Conservation (phyloP, 2,888 invertebrate genomes). For the Drosophila kokeensis region DNA sequence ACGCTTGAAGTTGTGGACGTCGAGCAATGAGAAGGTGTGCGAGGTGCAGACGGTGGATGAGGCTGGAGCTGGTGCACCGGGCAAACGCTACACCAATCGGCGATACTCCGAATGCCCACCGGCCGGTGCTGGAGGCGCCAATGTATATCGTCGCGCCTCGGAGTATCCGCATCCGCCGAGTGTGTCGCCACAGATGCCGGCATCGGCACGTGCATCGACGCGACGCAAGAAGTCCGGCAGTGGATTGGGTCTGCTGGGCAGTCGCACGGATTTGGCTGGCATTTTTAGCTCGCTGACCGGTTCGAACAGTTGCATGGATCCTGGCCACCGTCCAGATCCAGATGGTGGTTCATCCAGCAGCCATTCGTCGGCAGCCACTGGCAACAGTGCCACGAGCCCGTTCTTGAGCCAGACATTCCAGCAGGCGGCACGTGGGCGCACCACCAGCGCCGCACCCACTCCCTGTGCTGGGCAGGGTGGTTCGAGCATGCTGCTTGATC, state of each 20-base stretch:
- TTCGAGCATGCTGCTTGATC: conserved; percentile 80
- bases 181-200: conserved; percentile 79
- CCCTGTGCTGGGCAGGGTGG: conserved; percentile 53
- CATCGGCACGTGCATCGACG: conserved; percentile 72
- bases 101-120: conserved; percentile 91
- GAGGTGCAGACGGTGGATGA: conserved; percentile 93
- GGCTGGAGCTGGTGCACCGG: conserved; percentile 86
- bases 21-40: conserved; percentile 91
- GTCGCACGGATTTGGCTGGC: conserved; percentile 92
- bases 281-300: conserved; percentile 90
- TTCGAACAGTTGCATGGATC: conserved; percentile 87
- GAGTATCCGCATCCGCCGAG: conserved; percentile 88
- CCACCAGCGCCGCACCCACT: conserved; percentile 75
- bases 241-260: conserved; percentile 89
- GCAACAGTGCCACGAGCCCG: conserved; percentile 54
- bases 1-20: conserved; percentile 93
- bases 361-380: conserved; percentile 61
- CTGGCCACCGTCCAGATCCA: conserved; percentile 86
- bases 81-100: conserved; percentile 87
- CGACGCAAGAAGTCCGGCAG: conserved; percentile 81
- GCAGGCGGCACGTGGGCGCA: conserved; percentile 70
- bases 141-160: conserved; percentile 88
- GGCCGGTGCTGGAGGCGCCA: conserved; percentile 30
- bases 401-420: conserved; percentile 66
- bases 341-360: conserved; percentile 66